Conservation (phyloP, 2,113 vertebrate species). For the Dasyornis broadbenti region DNA sequence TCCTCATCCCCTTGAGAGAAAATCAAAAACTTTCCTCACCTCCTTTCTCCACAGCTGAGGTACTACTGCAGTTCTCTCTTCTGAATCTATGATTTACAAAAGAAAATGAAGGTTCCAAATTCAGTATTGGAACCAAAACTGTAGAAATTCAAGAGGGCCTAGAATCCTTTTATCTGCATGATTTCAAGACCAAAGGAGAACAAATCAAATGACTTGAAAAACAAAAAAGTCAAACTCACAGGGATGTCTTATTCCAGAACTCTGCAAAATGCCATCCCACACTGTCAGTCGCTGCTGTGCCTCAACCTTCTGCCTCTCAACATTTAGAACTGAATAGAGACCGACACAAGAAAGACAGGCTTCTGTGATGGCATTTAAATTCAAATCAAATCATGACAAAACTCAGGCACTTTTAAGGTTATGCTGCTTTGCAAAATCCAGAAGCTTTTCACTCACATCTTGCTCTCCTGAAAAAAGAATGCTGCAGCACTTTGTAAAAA, state of each 20-base stretch:
- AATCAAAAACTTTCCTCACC: background rate
- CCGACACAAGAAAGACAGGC: background rate
- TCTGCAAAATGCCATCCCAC: background rate
- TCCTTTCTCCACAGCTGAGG: background rate
- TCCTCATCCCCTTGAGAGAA: fast-evolving
- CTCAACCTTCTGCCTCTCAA: background rate
- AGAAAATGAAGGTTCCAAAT: background rate
- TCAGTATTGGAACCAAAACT: background rate
- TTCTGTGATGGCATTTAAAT: background rate
- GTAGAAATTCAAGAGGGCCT: background rate
- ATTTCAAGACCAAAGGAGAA: background rate
- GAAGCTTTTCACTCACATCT: background rate
- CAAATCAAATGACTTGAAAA: background rate
- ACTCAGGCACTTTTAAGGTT: background rate
- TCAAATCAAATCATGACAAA: background rate
- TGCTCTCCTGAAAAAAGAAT: background rate
- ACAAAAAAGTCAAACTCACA: background rate
- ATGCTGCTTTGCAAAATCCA: background rate
- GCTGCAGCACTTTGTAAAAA: background rate
- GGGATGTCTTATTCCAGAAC: background rate
- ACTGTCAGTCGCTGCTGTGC: background rate
- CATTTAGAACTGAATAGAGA: background rate
- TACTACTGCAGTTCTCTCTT: background rate
- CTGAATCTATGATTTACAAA: background rate
- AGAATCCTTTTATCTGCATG: background rate